Evolutionary conservation across 1,140 invertebrate species (phyloP).

Genomic region (Temnothorax longispinosus): DNA sequence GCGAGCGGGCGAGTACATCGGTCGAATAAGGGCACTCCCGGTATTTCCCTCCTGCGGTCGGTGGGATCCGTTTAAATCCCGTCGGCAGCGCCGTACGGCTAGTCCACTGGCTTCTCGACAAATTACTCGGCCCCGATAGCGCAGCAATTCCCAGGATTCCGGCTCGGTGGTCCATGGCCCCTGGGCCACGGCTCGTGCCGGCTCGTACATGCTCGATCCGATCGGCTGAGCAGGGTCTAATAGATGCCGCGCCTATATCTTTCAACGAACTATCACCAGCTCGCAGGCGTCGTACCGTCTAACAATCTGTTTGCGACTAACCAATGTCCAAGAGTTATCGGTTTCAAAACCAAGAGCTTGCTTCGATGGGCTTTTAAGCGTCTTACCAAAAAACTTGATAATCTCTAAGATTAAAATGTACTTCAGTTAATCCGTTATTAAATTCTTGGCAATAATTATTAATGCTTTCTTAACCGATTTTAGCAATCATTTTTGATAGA

Average conservation of each 20-base stretch:
- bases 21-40: conserved; percentile 50
- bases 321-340: not conserved
- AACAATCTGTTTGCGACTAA: conserved; percentile 34
- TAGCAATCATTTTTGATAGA: too few relatives aligned
- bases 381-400: not conserved
- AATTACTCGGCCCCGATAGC: conserved; percentile 74
- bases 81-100: conserved; percentile 67
- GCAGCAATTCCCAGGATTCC: conserved; percentile 72
- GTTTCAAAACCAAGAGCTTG: not conserved
- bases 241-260: conserved; percentile 63
- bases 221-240: conserved; percentile 66
- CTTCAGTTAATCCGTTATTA: not conserved
- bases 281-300: conserved; percentile 29
- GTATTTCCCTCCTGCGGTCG: conserved; percentile 72
- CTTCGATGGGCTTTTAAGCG: not conserved
- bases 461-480: not conserved
- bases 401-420: not conserved
- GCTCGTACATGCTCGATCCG: conserved; percentile 16
- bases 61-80: conserved; percentile 71
- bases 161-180: conserved; percentile 60
- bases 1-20: conserved; percentile 49
- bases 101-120: conserved; percentile 72
- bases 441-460: not conserved
- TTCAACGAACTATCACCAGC: conserved; percentile 37
- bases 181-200: conserved; percentile 41